These are phyloP conservation scores for Clinocottus analis DNA, from an alignment of 2,113 vertebrate species.

Conservation along the genomic window DNA sequence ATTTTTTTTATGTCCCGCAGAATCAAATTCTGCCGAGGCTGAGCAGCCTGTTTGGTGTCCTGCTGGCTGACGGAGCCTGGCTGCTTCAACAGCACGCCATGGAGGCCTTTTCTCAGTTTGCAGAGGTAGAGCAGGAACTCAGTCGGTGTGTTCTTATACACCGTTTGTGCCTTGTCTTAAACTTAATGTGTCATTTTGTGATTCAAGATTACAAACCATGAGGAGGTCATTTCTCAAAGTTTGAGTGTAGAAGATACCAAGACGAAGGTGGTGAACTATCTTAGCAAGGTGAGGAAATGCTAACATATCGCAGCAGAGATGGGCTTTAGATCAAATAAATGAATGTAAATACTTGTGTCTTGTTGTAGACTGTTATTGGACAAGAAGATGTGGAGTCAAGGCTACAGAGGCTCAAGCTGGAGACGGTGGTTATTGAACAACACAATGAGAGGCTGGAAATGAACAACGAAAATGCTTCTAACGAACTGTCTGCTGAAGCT, in stretches of 20 bases:
- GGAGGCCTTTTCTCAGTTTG: conserved; percentile 93
- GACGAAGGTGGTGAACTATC: conserved; percentile 89
- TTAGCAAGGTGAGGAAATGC: conserved; percentile 88
- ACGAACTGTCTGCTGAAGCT: conserved; percentile 9
- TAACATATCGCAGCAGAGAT: background rate
- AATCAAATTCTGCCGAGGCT: conserved; percentile 86
- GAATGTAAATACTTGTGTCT: background rate
- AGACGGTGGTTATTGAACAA: conserved; percentile 74
- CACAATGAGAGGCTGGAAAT: conserved; percentile 61
- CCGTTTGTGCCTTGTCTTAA: background rate
- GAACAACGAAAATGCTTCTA: conserved; percentile 16
- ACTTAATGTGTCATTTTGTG: conserved; percentile 28
- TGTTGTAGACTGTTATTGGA: conserved; percentile 78
- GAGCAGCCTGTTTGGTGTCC: conserved; percentile 83
- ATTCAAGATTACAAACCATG: conserved; percentile 90
- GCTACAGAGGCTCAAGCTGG: conserved; percentile 82
- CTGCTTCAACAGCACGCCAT: conserved; percentile 89
- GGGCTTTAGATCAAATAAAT: too few relatives aligned
- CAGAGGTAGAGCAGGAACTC: conserved; percentile 84
- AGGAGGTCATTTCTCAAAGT: conserved; percentile 91
- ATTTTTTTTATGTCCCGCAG: conserved; percentile 75
- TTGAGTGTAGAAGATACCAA: conserved; percentile 88
- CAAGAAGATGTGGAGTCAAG: conserved; percentile 80
- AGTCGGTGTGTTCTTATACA: background rate
- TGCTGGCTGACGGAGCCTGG: conserved; percentile 87